Conservation (phyloP, 1,140 invertebrate species). For the Eriosoma lanigerum region DNA sequence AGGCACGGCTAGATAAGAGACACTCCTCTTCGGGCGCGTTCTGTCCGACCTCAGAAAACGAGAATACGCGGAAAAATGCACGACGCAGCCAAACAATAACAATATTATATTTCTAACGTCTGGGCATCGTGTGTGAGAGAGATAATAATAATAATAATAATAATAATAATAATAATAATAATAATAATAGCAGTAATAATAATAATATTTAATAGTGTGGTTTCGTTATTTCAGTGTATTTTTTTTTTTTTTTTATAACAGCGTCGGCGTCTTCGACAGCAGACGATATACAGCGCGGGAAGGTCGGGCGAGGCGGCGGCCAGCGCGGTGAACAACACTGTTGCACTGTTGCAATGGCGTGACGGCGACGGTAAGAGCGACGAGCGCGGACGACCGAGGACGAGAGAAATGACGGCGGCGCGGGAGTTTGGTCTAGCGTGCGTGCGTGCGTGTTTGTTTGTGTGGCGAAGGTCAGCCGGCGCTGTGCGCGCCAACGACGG, state of each 20-base stretch:
- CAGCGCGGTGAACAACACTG: not conserved
- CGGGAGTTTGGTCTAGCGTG: not conserved
- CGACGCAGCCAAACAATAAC: conserved; percentile 5
- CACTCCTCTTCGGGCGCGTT: too few species aligned
- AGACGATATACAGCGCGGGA: not conserved
- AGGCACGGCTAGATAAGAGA: too few species aligned
- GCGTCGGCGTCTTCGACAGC: not conserved
- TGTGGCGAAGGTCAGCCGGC: conserved; percentile 28
- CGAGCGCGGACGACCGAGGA: not conserved
- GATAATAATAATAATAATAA: too few species aligned
- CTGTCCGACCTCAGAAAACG: not conserved
- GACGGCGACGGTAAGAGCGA: not conserved
- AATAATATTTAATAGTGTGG: not conserved
- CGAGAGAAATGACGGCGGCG: not conserved
- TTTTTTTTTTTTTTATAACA: not conserved
- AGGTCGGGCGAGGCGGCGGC: not conserved
- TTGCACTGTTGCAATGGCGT: conserved; percentile 31
- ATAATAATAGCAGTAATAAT: not conserved
- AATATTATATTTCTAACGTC: too few species aligned
- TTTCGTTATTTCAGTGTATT: not conserved
- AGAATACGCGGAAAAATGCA: too few species aligned
- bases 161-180: not conserved
- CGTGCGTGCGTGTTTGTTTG: not conserved
- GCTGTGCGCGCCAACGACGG: conserved; percentile 18
- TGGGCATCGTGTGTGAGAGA: too few species aligned